Conservation (phyloP, 92 coral and sea anemone genomes). For the Diadumene lineata region DNA sequence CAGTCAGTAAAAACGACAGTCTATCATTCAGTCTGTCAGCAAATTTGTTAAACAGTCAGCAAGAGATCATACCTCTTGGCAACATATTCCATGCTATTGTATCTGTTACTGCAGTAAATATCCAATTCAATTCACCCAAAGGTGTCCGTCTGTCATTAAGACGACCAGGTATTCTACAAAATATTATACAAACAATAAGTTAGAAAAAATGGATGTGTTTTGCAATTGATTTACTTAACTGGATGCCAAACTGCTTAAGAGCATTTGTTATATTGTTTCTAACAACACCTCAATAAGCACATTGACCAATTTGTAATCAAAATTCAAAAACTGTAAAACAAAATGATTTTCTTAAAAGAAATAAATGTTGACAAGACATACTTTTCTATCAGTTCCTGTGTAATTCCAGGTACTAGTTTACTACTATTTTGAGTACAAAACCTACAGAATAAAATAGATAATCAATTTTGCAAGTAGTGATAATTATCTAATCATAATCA, state of each 20-base stretch:
- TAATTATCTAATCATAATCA: too few relatives aligned
- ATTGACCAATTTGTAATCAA: too few relatives aligned
- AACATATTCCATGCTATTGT: constrained; percentile 97
- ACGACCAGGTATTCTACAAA: constrained; percentile 86
- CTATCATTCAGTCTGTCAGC: too few relatives aligned
- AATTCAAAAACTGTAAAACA: too few relatives aligned
- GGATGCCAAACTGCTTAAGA: too few relatives aligned
- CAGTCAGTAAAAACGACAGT: too few relatives aligned
- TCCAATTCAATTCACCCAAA: constrained; percentile 95
- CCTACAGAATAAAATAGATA: constrained; percentile 38
- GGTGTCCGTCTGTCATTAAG: constrained; percentile 98
- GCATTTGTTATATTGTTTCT: too few relatives aligned
- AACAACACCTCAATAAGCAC: too few relatives aligned
- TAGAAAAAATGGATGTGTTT: neutral
- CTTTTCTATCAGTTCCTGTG: constrained; percentile 91
- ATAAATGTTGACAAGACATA: constrained; percentile 26
- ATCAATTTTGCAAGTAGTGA: neutral
- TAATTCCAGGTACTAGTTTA: constrained; percentile 83
- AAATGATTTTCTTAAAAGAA: too few relatives aligned
- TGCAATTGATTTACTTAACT: too few relatives aligned
- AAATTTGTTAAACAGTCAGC: too few relatives aligned
- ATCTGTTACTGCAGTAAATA: constrained; percentile 97
- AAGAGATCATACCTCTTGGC: constrained; percentile 96
- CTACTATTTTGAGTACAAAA: constrained; percentile 94
- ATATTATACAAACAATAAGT: neutral